These are phyloP conservation scores for Trachymyrmex septentrionalis DNA, from an alignment of 1,140 invertebrate genomes.

Conservation along the genomic window DNA sequence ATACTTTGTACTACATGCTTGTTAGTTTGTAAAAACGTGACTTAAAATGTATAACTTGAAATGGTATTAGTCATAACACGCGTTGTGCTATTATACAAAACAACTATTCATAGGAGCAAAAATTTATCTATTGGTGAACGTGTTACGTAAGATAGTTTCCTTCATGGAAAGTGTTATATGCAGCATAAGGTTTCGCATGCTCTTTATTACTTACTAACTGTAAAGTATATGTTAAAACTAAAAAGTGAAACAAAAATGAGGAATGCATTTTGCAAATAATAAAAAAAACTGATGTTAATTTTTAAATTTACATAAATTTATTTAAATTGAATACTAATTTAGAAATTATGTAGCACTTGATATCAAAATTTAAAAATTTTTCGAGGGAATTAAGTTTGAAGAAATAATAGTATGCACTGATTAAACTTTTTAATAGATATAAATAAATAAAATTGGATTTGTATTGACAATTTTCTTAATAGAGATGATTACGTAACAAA, in stretches of 20 bases:
- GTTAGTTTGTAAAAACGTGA: background rate
- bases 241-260: slow-evolving; percentile 9
- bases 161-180: background rate
- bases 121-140: slow-evolving; percentile 14
- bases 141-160: slow-evolving; percentile 48
- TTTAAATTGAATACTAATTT: background rate
- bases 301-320: background rate
- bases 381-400: background rate
- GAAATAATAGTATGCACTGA: background rate
- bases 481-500: background rate
- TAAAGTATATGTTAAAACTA: background rate
- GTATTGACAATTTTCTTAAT: background rate
- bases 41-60: slow-evolving; percentile 13
- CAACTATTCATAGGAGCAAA: background rate
- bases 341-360: background rate
- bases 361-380: background rate
- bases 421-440: background rate
- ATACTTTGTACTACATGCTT: background rate
- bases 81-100: background rate
- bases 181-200: background rate
- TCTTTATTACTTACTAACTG: background rate
- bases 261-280: background rate
- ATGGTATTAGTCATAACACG: background rate
- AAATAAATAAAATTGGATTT: background rate
- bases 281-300: background rate